phyloP scores from a whole-genome alignment of 2,113 vertebrate genomes.

The Pseudopipra pipra region DNA sequence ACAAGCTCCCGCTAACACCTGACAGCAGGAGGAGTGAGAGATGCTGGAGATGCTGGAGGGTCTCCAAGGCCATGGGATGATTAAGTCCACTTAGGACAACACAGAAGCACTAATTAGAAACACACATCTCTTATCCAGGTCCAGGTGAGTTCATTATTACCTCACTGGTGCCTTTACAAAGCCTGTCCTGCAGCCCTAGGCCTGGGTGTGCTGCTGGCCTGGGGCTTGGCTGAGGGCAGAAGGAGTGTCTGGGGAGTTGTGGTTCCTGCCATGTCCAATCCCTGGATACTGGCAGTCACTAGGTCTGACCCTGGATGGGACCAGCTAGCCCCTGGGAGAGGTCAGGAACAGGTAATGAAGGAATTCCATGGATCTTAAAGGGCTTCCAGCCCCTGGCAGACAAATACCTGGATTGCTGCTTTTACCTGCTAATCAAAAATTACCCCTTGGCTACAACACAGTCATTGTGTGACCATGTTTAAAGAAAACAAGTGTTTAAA shows the following conservation, averaged over 20 bases:
- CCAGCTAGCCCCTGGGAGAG: neutral
- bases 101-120: neutral
- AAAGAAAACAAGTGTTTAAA: neutral
- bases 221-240: neutral
- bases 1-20: neutral
- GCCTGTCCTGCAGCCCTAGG: neutral
- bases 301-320: neutral
- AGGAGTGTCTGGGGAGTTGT: fast-evolving
- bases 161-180: neutral
- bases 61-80: neutral
- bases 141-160: neutral
- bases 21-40: neutral
- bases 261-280: fast-evolving
- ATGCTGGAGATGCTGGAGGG: neutral
- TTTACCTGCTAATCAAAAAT: neutral
- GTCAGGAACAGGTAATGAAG: neutral
- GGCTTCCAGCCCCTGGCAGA: neutral
- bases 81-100: neutral
- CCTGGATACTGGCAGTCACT: neutral
- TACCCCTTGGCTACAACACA: neutral
- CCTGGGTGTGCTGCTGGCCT: neutral
- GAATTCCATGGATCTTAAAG: fast-evolving
- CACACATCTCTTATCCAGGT: neutral
- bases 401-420: neutral
- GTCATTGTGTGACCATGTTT: neutral